Base-by-base conservation (phyloP, 2,113 vertebrate genomes). In the Otolemur garnettii region DNA sequence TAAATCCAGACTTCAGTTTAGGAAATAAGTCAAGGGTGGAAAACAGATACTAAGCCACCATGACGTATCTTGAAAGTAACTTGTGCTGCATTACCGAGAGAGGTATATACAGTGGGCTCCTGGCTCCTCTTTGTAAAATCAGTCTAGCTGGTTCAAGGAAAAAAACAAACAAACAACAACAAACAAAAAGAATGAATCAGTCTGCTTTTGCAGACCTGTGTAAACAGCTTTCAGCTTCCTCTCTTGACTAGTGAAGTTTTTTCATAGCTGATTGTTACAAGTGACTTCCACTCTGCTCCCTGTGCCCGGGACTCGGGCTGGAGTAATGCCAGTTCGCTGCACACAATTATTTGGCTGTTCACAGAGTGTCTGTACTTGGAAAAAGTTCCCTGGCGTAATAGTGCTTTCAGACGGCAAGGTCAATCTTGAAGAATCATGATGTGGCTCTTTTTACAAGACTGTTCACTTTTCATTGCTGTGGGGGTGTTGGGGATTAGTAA, bases 221-320 rank as follows among this genome's bases (percentile, higher is more conserved):
- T 79, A 90, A 98, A 97, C 53, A 97, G 57, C 60, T 87, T 74
- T 96, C 33, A 79, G 72, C 86, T 98, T 98, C 96, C 26, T 66
- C 95, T 94, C 96, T 87, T 69, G 86, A 66, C 85, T 90, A 94
- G 80, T 71, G 92, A 84, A 80, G 59, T 87, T 92, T 42, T 80
- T 6, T 0, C 69, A 35, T 8, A 87, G 78, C 88, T 93, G 77
- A 95, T 96, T 92, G 79, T 95, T 97, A 90, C 50, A 96, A 96
- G 93, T 93, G 91, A 72, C 66, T 95, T 87, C 93, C 57, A 84
- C 85, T n/a, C 95, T 77, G 55, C 92, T 81, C 60, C 9, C 59
- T 8, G 62, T 35, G 69, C 17, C 50, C 6, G 2, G 17, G 62
- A 60, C 22, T 93, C 66, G 57, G 69, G 24, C 62, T 89, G 92